Evolutionary conservation across 2,797 vertebrate genomes (phyloP), one percentile per base, ranked within the genome.

Genomic region (Chelonia mydas): DNA sequence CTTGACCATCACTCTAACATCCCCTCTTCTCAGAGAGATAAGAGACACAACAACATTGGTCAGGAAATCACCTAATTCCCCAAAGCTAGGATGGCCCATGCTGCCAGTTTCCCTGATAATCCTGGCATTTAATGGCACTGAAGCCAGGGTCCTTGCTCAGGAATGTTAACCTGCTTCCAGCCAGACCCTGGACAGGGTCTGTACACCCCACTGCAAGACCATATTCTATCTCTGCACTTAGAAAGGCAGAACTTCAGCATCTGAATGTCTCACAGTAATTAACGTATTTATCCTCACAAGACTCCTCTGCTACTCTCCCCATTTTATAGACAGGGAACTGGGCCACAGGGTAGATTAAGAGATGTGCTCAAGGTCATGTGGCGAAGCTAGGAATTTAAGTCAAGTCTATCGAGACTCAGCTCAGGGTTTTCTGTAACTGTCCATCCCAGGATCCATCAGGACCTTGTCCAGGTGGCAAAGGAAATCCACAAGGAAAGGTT

Each of bases 1-100:
- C 91, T 94, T 91, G 90, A 94, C 92, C 16, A 82, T 51, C 77
- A 90, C 96, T 93, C 89, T 95, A 45, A 83, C 89, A 92, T 50
- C 86, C 47, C 11, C 79, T 90, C 92, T 88, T 94, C 91, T 93
- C 78, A 0, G 65, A 96, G 90, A 95, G 94, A 94, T 95, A 95
- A 94, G 86, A 97, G 84, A 90, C 80, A 93, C 51, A 97, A 92
- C 92, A 94, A 83, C 90, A 91, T 92, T 97, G 95, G 89, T 84
- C 90, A 78, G 83, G 88, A 95, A 96, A 96, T 96, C 95, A 96
- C 86, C 96, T 94, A 94, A 97, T 92, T 87, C 84, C 90, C 84
- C 90, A 96, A 84, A 90, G 96, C 94, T 96, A 95, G 95, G 95
- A 96, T 96, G 94, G 96, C 93, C 96, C 86, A 87, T 59, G 92